Evolutionary conservation across 2,113 vertebrate genomes (phyloP).

Genomic region (Equus quagga): DNA sequence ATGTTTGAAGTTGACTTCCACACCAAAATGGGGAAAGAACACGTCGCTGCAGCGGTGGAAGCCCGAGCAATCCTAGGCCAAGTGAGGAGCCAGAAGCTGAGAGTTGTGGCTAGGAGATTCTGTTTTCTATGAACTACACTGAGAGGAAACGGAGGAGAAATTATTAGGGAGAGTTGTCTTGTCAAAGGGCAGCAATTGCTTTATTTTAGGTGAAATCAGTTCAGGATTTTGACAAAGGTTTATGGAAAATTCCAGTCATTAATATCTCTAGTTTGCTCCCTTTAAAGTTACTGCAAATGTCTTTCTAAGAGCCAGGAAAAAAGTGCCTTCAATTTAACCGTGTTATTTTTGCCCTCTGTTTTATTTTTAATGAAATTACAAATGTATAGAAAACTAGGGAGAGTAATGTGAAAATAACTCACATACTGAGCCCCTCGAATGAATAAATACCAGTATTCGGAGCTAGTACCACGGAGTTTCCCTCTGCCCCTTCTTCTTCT

Average conservation of each 20-base stretch:
- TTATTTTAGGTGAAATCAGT: conserved; percentile 72
- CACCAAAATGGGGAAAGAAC: background rate
- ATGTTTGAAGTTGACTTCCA: conserved; percentile 36
- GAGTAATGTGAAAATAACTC: background rate
- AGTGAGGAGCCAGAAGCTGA: conserved; percentile 4
- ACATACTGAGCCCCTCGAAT: background rate
- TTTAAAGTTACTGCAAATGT: conserved; percentile 58
- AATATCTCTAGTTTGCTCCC: conserved; percentile 66
- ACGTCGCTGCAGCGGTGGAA: conserved; percentile 33
- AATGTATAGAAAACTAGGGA: background rate
- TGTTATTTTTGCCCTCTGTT: conserved; percentile 56
- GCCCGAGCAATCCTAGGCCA: conserved; percentile 64
- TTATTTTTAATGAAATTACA: conserved; percentile 44
- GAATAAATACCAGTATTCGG: background rate
- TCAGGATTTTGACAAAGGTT: conserved; percentile 74
- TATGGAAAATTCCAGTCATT: conserved; percentile 73
- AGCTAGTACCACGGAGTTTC: background rate
- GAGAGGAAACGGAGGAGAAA: conserved; percentile 74
- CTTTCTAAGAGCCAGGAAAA: conserved; percentile 50
- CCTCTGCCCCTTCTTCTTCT: background rate
- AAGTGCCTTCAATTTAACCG: conserved; percentile 52
- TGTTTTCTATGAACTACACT: conserved; percentile 77
- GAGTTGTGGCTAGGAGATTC: conserved; percentile 52
- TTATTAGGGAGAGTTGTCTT: conserved; percentile 61
- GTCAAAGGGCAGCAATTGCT: conserved; percentile 71